Conservation (phyloP, 2,113 vertebrate species). For the Thomomys bottae region DNA sequence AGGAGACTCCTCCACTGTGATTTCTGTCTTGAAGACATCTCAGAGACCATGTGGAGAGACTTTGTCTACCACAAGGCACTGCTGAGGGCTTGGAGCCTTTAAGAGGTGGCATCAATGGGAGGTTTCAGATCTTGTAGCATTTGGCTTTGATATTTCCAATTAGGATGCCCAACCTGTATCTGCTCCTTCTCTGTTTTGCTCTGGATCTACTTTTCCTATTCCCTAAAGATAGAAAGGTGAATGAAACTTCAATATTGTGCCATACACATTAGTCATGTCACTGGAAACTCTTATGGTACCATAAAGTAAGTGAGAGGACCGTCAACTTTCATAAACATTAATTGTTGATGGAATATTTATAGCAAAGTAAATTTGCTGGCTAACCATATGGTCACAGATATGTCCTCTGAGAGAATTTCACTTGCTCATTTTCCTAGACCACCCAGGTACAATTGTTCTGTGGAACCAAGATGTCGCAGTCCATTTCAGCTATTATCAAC, state of each 20-base stretch:
- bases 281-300: too few relatives aligned
- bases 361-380: neutral
- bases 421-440: neutral
- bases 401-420: neutral
- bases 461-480: neutral
- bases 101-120: too few relatives aligned
- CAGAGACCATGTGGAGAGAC: too few relatives aligned
- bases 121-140: too few relatives aligned
- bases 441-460: neutral
- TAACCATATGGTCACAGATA: neutral
- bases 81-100: too few relatives aligned
- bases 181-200: neutral
- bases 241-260: too few relatives aligned
- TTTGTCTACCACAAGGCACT: too few relatives aligned
- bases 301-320: neutral
- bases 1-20: too few relatives aligned
- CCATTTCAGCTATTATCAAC: neutral
- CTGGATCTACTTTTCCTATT: neutral
- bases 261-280: neutral
- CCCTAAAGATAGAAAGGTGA: neutral
- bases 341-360: neutral
- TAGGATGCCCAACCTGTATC: neutral
- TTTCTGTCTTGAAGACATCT: too few relatives aligned
- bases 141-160: too few relatives aligned
- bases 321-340: neutral